Evolutionary conservation across 2,888 invertebrate genomes (phyloP), one percentile per base, ranked within the genome.

Genomic region (Drosophila barbarae): DNA sequence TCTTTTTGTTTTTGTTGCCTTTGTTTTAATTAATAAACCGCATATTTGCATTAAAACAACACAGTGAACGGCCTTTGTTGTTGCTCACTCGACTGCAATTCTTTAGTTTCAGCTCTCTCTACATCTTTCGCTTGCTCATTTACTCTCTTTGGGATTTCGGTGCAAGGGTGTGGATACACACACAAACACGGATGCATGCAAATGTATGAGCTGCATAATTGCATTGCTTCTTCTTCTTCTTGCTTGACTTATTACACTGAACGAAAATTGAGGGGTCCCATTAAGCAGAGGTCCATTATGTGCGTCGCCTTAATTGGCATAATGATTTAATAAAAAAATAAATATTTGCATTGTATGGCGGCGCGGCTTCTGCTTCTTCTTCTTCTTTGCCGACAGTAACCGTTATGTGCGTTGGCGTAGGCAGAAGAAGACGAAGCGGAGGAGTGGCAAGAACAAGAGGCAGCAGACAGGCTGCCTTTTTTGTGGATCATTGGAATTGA

Each of bases 321-420:
- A 85, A 85, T 85, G 85, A 85, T 85, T 85, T 77, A 84, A 84
- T 84, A 85, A 85, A 84, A 69, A 81, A 81, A 77, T 80, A 85
- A 82, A 76, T 76, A 74, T 79, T 84, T 82, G 85, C 77, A 77
- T 84, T 82, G 80, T 75, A 60, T 63, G 26, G 65, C 79, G 76
- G 77, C 69, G 72, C 68, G 72, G 71, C 74, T 57, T 26, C 63
- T 59, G 36, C 23, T 44, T 44, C 47, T 39, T 50, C 44, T 15
- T 42, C 52, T 34, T 44, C 18, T 69, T 58, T 36, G 52, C 23
- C 49, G 58, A 44, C 58, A 51, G 61, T 60, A 63, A 65, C 75
- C 67, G 69, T 73, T 72, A 70, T 64, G 23, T 76, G 75, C 77
- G 66, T 77, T 77, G 77, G 72, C 47, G 77, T 53, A 42, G 61